Conservation (phyloP, 2,888 invertebrate genomes). For the Dione juno region DNA sequence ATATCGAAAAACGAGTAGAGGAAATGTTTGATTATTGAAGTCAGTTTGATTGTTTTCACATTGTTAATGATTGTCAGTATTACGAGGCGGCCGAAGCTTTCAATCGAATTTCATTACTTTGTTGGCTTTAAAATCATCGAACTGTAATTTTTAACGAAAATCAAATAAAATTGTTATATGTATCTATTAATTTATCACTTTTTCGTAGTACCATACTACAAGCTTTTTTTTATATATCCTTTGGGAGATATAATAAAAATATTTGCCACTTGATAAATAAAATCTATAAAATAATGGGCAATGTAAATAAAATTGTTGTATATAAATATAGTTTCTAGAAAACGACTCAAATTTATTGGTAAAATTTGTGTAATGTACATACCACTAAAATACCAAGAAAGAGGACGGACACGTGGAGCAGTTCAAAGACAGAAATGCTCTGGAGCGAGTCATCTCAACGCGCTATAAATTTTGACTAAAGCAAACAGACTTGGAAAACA, state of each 20-base stretch:
- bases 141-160: conserved; percentile 44
- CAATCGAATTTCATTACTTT: conserved; percentile 46
- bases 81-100: conserved; percentile 48
- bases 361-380: conserved; percentile 27
- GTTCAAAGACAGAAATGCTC: conserved; percentile 65
- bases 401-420: conserved; percentile 44
- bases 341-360: conserved; percentile 22
- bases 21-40: conserved; percentile 68
- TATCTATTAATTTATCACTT: conserved; percentile 34
- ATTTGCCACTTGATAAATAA: not conserved
- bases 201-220: conserved; percentile 28
- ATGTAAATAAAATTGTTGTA: conserved; percentile 7
- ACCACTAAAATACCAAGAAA: conserved; percentile 42
- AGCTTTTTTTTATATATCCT: not conserved
- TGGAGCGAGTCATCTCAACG: conserved; percentile 63
- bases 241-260: not conserved
- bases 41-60: conserved; percentile 67
- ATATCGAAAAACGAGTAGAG: conserved; percentile 59
- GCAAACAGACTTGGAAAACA: conserved; percentile 67
- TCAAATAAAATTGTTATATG: conserved; percentile 42
- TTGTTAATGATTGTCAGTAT: conserved; percentile 54
- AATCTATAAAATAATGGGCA: not conserved
- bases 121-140: conserved; percentile 47
- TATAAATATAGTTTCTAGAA: conserved; percentile 11
- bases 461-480: conserved; percentile 75